Base-by-base conservation (phyloP, 1,140 invertebrate species). In the Archegozetes longisetosus region DNA sequence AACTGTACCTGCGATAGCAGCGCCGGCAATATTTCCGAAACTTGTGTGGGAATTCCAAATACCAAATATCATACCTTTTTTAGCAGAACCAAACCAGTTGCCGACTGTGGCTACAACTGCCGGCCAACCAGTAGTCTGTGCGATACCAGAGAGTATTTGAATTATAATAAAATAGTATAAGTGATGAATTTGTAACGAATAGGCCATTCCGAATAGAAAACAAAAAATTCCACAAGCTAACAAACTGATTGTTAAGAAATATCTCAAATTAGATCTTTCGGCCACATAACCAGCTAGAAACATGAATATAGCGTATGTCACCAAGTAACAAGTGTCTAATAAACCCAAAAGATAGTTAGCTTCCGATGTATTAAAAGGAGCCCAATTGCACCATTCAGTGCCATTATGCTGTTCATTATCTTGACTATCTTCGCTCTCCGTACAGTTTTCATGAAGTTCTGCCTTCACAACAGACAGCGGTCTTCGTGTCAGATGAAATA, bases 21-120 rank as follows among this genome's bases (percentile, higher is more conserved):
- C 71, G 20, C 78, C 92, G 79, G 95, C 69, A 68, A 96, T 95
- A 71, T 97, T 97, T 28, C 93, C 93, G 12, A 96, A 77, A 0
- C 88, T 92, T 0, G 92, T 95, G 66, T 97, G 91, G 0, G 89
- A 92, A 73, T 96, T 96, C 79, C 79, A 97, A 17, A 96, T 78
- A 14, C 92, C 93, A 74, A 95, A 94, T 64, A 96, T 91, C 3
- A 96, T 74, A 23, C 93, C 92, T 70, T 72, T 67, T 60, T 73
- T 73, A 64, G 56, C 62, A 66, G 47, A 48, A 0, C 90, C 91
- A 75, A 90, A 95, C 93, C 93, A 97, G 68, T 95, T 91, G 13
- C 86, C 87, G 23, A 97, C 82, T 13, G 88, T 82, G 12, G 91
- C 83, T 0, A 97, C 90, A 0, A 95, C 92, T 52, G 88, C 87